Evolutionary conservation across 1,140 invertebrate species (phyloP), one percentile per base, ranked within the genome.

Genomic region (Zaprionus vittiger): DNA sequence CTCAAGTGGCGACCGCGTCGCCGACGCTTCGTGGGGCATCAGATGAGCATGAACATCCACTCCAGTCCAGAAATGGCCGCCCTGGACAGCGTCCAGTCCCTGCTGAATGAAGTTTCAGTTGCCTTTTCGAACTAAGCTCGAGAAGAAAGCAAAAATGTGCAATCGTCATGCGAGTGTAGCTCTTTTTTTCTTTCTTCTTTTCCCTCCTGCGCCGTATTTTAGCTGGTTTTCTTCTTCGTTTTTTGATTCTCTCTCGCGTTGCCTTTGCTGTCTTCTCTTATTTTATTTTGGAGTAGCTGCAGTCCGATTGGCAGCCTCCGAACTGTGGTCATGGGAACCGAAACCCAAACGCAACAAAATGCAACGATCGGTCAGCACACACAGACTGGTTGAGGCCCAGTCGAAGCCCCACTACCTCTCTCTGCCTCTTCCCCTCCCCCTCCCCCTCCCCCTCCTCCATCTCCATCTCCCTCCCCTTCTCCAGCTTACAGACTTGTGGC

Each of bases 401-500:
- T 49, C 20, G 17, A 2, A 49, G 47, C 9, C 20, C 47, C 47
- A 22, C 14, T 41, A 1, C 5, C 38, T 7, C 14, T 2, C 15
- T 6, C 31, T 11, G 15, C 15, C 38, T 41, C 38, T 41, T 1
- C 14, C 38, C 2, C 37, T 14, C 4, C 1, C 12, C 1, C 38
- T 4, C 28, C 9, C 5, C 38, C 5, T 12, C 14, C 1, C 12
- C 1, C 38, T 4, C 28, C 7, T 2, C 38, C 5, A n/a, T n/a
- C n/a, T 1, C 20, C 20, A 1, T 20, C 38, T 4, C 7, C 9
- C 5, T n/a, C 6, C 41, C 6, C 41, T 17, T 17, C 7, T n/a
- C 5, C n/a, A 17, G 6, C 31, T 17, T 17, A n/a, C 77, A 83
- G 84, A 84, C 81, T 79, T 89, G 79, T 69, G 79, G 85, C 79